Base-by-base conservation (phyloP, 1,140 invertebrate genomes). In the Catajapyx aquilonaris region DNA sequence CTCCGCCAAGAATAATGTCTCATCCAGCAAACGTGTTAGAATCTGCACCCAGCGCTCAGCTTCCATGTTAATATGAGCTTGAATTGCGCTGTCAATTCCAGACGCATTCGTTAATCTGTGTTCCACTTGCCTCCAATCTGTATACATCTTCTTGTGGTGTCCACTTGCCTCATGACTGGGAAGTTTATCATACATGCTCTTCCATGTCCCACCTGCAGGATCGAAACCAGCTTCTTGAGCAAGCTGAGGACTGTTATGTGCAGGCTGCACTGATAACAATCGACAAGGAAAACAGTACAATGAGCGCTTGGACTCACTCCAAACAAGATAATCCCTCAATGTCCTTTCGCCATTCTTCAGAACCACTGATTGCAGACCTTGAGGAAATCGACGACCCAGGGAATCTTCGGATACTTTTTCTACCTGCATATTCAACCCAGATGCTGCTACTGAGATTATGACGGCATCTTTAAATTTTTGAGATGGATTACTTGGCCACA, bases 1-100 rank as follows among this genome's bases (percentile, higher is more conserved):
- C 20, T 15, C 18, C 19, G 33, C 15, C 20, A 16, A 34, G n/a
- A 34, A 13, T 19, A 34, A 16, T 11, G 20, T 19, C 2, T 2
- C 18, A 34, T 16, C 33, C 15, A 34, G n/a, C n/a, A 34, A n/a
- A n/a, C n/a, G n/a, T 11, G n/a, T n/a, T 34, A 34, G 20, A 34
- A 34, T 11, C 18, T 34, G 16, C 18, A 18, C 20, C 33, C 33
- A 34, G 5, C 20, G 15, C 19, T 19, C 20, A 11, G 5, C 32
- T 10, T 11, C 10, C 10, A 11, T 16, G 17, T 3, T 15, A 19
- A 34, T 4, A 19, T 11, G 3, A 17, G 17, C 33, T 34, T 34
- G 4, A 13, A 34, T n/a, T 16, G 17, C 33, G n/a, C 19, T 34
- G 33, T 34, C 4, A 15, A 34, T 19, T 34, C 33, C 33, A 18